Base-by-base conservation (phyloP, 2,113 vertebrate species). In the Laterallus jamaicensis region DNA sequence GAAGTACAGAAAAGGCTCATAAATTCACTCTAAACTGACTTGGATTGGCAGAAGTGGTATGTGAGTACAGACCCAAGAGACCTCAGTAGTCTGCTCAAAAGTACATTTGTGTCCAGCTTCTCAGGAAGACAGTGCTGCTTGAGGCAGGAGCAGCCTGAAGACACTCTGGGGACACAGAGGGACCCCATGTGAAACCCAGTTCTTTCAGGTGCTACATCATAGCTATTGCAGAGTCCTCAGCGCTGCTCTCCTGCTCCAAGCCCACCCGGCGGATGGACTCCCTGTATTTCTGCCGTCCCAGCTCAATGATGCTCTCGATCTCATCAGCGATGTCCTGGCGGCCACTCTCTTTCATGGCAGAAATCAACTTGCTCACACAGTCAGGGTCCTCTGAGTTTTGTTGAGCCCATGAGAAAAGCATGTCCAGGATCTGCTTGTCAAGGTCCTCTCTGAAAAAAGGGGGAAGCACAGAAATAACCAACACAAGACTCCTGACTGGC, bases 331-430 rank as follows among this genome's bases (percentile, higher is more conserved):
- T 96, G 90, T 99, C 99, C 95, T 77, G 98, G 94, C 99, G 98
- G 66, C 97, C 98, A 0, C 99, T 99, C 60, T 98, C 97, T 44
- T 98, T 97, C 98, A 99, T 97, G 22, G 99, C 99, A 15, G 70
- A 44, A 35, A 98, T 95, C 58, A 99, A 95, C 82, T 95, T 97
- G 37, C 92, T 97, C 92, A 98, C 98, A 0, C 98, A 98, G 42
- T 98, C 98, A 0, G 98, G 97, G 18, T 97, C 97, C 31, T 97
- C 97, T 0, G 47, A 96, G 94, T 99, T 99, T 86, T 93, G 96
- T 84, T 98, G 97, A 4, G 99, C 99, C 99, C 99, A 99, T 1
- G 97, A 98, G 96, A 99, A 99, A 28, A 99, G 98, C 99, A 99
- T 99, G 70, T 99, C 98, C 79, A 98, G 96, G 77, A 99, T 98